These are phyloP conservation scores for Parasteatoda tepidariorum DNA, from an alignment of 1,140 invertebrate genomes.

Conservation along the genomic window DNA sequence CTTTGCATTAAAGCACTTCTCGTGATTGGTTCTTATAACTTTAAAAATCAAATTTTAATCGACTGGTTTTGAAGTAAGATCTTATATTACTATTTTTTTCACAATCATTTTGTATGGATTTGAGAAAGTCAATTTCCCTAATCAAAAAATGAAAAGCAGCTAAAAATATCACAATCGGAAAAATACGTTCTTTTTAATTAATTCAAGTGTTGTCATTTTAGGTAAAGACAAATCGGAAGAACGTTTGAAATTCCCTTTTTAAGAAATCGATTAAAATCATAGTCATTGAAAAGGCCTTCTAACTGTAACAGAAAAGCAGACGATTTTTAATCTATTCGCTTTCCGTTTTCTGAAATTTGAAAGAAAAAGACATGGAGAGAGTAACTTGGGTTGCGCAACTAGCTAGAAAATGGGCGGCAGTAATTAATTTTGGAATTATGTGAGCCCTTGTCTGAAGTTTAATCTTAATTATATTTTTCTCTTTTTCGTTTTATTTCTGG, in stretches of 20 bases:
- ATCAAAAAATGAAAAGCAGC: slow-evolving; percentile 44
- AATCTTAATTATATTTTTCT: slow-evolving; percentile 60
- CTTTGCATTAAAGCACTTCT: too few relatives aligned
- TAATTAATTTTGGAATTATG: slow-evolving; percentile 60
- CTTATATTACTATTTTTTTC: too few relatives aligned
- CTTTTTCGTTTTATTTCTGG: slow-evolving; percentile 38
- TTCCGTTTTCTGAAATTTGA: slow-evolving; percentile 6
- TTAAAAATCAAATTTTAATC: too few relatives aligned
- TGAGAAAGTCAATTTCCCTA: slow-evolving; percentile 13
- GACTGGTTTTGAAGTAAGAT: too few relatives aligned
- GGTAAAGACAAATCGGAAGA: slow-evolving; percentile 44
- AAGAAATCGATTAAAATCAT: slow-evolving; percentile 57
- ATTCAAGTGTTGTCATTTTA: slow-evolving; percentile 23
- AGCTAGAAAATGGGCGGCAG: slow-evolving; percentile 33
- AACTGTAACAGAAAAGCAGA: slow-evolving; percentile 20
- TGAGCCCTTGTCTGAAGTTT: slow-evolving; percentile 54
- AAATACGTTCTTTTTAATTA: slow-evolving; percentile 58
- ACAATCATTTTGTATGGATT: too few relatives aligned
- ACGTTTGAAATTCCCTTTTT: slow-evolving; percentile 43
- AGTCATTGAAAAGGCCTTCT: slow-evolving; percentile 24
- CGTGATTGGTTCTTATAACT: too few relatives aligned
- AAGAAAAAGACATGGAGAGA: not conserved
- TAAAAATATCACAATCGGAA: slow-evolving; percentile 42
- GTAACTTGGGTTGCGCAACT: not conserved
- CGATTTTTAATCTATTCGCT: slow-evolving; percentile 49